Conservation (phyloP, 2,113 vertebrate genomes). For the Percopsis transmontana region DNA sequence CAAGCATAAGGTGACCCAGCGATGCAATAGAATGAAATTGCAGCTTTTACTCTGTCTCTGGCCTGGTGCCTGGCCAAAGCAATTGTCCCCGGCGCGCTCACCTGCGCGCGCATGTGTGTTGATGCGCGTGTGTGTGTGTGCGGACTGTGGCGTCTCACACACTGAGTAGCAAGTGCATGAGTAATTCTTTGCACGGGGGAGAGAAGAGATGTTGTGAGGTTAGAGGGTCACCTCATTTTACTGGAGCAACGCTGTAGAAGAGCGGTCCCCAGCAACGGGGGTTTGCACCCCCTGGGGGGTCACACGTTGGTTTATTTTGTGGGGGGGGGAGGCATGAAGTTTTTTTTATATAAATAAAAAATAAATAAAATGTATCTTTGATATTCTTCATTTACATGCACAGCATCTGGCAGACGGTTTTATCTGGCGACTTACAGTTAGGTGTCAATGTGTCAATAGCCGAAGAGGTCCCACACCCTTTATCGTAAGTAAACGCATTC, state of each 20-base stretch:
- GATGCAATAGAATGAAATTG: slow-evolving; percentile 63
- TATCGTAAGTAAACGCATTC: too few species aligned
- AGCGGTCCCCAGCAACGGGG: too few species aligned
- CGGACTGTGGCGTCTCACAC: background rate
- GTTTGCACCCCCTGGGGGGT: too few species aligned
- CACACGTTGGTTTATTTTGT: too few species aligned
- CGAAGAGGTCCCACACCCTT: too few species aligned
- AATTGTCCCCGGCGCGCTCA: slow-evolving; percentile 62
- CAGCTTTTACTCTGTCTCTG: slow-evolving; percentile 52
- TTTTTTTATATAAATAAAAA: too few species aligned
- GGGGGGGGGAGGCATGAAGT: too few species aligned
- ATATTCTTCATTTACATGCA: too few species aligned
- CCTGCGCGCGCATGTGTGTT: slow-evolving; percentile 10
- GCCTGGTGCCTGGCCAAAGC: slow-evolving; percentile 63
- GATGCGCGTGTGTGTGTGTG: slow-evolving; percentile 2
- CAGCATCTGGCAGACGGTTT: too few species aligned
- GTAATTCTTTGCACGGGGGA: slow-evolving; percentile 54
- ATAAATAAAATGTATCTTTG: too few species aligned
- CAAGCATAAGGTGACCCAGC: slow-evolving; percentile 64
- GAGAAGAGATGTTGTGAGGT: slow-evolving; percentile 42
- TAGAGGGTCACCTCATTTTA: slow-evolving; percentile 34
- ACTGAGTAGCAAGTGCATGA: slow-evolving; percentile 63
- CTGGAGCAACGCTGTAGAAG: background rate
- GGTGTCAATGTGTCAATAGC: too few species aligned
- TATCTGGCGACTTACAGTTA: too few species aligned